These are phyloP conservation scores for Lasioglossum marginatum DNA, from an alignment of 2,888 invertebrate species.

Conservation along the genomic window DNA sequence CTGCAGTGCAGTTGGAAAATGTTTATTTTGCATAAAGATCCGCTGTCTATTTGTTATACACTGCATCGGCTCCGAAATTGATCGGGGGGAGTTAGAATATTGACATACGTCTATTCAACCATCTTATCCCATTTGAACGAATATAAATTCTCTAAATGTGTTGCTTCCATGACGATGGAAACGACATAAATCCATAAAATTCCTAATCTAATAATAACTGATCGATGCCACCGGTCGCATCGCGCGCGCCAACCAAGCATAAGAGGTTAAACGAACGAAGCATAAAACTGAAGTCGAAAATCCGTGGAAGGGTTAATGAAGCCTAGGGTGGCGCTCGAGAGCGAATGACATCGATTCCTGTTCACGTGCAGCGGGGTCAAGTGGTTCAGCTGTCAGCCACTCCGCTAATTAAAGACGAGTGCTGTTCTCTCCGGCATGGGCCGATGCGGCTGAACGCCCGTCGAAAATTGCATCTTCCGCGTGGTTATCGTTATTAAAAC, in stretches of 20 bases:
- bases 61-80: no score
- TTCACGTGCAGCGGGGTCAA: constrained; percentile 52
- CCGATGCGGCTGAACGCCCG: constrained; percentile 32
- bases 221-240: neutral
- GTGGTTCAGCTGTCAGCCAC: constrained; percentile 44
- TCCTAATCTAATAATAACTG: neutral
- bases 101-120: no score
- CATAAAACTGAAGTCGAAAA: neutral
- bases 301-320: constrained; percentile 38
- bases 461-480: constrained; percentile 39
- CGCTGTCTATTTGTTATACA: no score
- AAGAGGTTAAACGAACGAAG: neutral
- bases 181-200: no score
- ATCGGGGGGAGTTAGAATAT: no score
- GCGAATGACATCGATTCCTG: constrained; percentile 54
- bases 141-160: no score
- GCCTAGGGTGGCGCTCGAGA: constrained; percentile 29
- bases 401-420: constrained; percentile 55
- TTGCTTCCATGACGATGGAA: no score
- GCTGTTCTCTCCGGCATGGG: constrained; percentile 17
- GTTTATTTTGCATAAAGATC: no score
- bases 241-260: neutral
- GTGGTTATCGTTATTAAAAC: constrained; percentile 31
- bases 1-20: no score
- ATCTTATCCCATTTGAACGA: neutral